phyloP scores from a whole-genome alignment of 2,113 vertebrate genomes.

The Glaucidium brasilianum region DNA sequence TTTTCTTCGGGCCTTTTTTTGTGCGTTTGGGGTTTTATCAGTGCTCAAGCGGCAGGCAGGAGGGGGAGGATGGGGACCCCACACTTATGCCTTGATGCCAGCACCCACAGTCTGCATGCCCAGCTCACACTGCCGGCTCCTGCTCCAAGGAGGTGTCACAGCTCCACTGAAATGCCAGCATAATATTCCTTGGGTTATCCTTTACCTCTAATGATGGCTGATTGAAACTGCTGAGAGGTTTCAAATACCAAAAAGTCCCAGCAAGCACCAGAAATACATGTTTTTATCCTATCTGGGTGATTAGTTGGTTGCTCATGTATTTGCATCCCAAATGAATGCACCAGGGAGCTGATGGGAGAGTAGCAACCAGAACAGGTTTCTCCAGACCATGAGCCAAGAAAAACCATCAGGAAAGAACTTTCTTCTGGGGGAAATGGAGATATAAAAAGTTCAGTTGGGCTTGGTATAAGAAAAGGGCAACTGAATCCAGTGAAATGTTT shows the following conservation, averaged over 20 bases:
- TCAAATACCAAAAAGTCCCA: background rate
- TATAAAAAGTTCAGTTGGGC: background rate
- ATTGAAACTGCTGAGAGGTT: background rate
- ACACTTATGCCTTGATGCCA: rapidly evolving
- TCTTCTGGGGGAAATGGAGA: background rate
- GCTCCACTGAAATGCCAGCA: background rate
- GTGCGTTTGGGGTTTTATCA: background rate
- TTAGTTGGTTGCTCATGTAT: background rate
- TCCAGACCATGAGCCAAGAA: background rate
- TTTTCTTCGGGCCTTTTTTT: background rate
- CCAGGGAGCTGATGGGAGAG: rapidly evolving
- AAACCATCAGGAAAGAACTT: background rate
- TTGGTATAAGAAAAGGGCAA: background rate
- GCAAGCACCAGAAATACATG: rapidly evolving
- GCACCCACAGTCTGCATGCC: background rate
- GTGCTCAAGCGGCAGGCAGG: background rate
- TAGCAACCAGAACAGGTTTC: background rate
- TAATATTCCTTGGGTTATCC: background rate
- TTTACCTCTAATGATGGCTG: background rate
- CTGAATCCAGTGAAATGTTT: background rate
- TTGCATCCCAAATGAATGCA: background rate
- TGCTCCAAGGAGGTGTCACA: background rate
- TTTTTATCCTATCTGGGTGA: background rate
- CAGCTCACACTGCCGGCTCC: background rate
- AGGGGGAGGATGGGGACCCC: background rate